Conservation (phyloP, 2,797 vertebrate species). For the Smutsia gigantea region DNA sequence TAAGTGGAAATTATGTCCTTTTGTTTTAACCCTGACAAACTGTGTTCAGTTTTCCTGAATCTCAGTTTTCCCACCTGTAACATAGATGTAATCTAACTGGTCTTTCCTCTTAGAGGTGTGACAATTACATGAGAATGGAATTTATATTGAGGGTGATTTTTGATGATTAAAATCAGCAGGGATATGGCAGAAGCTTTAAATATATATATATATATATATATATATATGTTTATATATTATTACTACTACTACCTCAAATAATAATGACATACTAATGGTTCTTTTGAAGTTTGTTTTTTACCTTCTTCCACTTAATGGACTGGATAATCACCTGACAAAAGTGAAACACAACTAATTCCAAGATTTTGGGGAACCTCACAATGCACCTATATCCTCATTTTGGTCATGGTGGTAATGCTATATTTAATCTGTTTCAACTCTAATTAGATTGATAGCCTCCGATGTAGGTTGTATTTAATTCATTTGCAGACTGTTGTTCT, state of each 20-base stretch:
- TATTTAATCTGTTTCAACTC: conserved; percentile 65
- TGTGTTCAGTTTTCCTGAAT: not conserved
- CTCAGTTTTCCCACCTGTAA: conserved; percentile 37
- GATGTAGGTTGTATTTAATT: conserved; percentile 11
- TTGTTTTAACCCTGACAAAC: not conserved
- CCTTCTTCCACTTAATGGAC: conserved; percentile 9
- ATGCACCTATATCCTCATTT: not conserved
- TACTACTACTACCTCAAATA: not conserved
- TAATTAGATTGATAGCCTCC: conserved; percentile 67
- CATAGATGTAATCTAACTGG: not conserved
- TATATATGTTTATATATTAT: not conserved
- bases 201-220: not conserved
- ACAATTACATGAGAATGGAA: not conserved
- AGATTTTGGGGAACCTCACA: not conserved
- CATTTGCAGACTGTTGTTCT: not conserved
- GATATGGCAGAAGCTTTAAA: not conserved
- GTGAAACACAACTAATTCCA: not conserved
- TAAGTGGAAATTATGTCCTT: not conserved
- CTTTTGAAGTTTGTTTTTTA: not conserved
- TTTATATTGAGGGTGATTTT: not conserved
- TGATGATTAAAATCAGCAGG: not conserved
- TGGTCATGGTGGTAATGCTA: not conserved
- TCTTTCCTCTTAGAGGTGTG: not conserved
- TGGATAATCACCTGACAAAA: not conserved
- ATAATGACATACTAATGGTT: not conserved